Evolutionary conservation across 2,888 invertebrate genomes (phyloP).

Genomic region (Drosophila lacicola): DNA sequence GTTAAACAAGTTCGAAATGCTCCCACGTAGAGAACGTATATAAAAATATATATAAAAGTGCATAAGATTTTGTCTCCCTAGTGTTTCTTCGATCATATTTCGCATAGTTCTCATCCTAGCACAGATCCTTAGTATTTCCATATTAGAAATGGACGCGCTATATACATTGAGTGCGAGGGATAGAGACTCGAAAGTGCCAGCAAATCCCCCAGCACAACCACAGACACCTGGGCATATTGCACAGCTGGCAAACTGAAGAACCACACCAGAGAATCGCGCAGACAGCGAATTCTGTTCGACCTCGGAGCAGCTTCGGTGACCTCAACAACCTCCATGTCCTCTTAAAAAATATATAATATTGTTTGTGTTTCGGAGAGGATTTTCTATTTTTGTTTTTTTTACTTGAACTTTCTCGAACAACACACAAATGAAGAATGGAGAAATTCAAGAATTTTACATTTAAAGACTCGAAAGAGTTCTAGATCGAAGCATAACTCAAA

Average conservation of each 20-base stretch:
- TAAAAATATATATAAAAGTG: slow-evolving; percentile 2
- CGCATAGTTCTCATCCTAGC: not conserved
- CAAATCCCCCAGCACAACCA: slow-evolving; percentile 54
- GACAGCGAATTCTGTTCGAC: not conserved
- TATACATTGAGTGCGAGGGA: slow-evolving; percentile 53
- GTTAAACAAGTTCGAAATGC: slow-evolving; percentile 37
- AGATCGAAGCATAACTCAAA: slow-evolving; percentile 2
- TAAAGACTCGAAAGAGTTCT: not conserved
- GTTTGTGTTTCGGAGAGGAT: not conserved
- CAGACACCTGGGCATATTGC: slow-evolving; percentile 27
- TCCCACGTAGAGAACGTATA: slow-evolving; percentile 42
- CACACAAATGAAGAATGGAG: slow-evolving; percentile 12
- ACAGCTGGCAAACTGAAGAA: slow-evolving; percentile 39
- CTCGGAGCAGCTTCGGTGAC: not conserved
- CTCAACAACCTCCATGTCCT: slow-evolving; percentile 9
- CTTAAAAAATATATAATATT: not conserved
- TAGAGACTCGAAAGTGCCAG: slow-evolving; percentile 34
- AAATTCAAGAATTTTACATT: slow-evolving; percentile 10
- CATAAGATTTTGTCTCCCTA: not conserved
- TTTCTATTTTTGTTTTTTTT: slow-evolving; percentile 4
- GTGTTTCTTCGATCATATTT: not conserved
- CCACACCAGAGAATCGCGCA: slow-evolving; percentile 3
- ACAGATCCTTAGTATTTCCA: slow-evolving; percentile 28
- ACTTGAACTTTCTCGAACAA: slow-evolving; percentile 1
- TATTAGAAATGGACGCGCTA: slow-evolving; percentile 48